These are phyloP conservation scores for Grus americana DNA, from an alignment of 2,113 vertebrate genomes.

Conservation along the genomic window DNA sequence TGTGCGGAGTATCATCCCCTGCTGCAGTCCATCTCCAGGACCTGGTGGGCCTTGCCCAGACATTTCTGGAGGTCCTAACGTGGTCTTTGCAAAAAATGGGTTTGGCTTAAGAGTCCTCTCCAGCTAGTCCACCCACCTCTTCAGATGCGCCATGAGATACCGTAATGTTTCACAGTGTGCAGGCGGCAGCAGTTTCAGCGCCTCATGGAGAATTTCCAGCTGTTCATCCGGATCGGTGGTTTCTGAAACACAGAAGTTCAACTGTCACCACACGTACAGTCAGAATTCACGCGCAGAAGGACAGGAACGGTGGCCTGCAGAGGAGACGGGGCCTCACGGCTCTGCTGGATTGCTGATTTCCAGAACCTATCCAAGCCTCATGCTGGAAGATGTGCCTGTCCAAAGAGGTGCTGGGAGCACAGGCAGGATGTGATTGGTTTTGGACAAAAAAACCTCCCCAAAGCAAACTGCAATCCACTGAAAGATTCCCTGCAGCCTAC, in stretches of 20 bases:
- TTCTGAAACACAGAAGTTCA: slow-evolving; percentile 77
- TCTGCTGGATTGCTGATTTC: neutral
- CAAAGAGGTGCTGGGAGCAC: neutral
- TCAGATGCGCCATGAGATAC: slow-evolving; percentile 98
- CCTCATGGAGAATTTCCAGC: slow-evolving; percentile 92
- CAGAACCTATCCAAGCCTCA: neutral
- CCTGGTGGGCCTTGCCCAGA: neutral
- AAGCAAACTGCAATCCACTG: neutral
- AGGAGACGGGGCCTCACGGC: neutral
- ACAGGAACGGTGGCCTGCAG: neutral
- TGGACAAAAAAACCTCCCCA: neutral
- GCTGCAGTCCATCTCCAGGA: neutral
- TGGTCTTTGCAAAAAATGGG: neutral
- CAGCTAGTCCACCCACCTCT: slow-evolving; percentile 79
- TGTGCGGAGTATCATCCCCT: neutral
- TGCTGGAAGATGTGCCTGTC: neutral
- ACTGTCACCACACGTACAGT: neutral
- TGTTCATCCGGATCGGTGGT: slow-evolving; percentile 89
- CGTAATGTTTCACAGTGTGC: slow-evolving; percentile 96
- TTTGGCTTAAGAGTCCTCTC: neutral
- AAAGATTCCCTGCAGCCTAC: neutral
- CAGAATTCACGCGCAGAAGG: neutral
- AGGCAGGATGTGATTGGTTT: neutral
- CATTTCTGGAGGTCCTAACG: neutral
- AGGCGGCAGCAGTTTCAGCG: slow-evolving; percentile 92